phyloP scores from a whole-genome alignment of 2,888 invertebrate genomes.

The Panzeria rudis region DNA sequence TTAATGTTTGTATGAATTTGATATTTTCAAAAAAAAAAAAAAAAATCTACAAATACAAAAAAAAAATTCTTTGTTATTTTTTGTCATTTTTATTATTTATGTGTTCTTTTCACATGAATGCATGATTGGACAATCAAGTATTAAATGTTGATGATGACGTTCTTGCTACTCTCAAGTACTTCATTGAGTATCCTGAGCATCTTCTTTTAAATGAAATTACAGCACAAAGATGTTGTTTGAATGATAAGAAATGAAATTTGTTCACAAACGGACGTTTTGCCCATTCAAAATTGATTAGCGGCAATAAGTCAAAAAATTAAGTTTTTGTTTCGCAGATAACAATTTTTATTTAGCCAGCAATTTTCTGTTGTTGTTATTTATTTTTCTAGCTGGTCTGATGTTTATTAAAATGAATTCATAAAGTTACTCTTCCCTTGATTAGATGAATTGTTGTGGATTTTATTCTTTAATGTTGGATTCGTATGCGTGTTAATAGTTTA shows the following conservation, averaged over 20 bases:
- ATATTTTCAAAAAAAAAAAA: conserved; percentile 21
- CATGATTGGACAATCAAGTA: conserved; percentile 83
- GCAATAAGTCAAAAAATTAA: conserved; percentile 79
- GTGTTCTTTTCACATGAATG: conserved; percentile 82
- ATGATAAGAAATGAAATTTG: conserved; percentile 62
- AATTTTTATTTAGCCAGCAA: conserved; percentile 54
- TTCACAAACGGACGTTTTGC: conserved; percentile 74
- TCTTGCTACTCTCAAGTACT: conserved; percentile 18
- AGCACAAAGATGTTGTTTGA: conserved; percentile 55
- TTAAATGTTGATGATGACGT: conserved; percentile 47
- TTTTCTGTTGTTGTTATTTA: conserved; percentile 7
- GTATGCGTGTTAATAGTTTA: conserved; percentile 42
- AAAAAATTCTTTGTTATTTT: conserved; percentile 61
- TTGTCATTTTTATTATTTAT: conserved; percentile 80
- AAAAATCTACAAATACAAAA: conserved; percentile 11
- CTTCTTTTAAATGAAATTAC: conserved; percentile 33
- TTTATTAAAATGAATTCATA: conserved; percentile 62
- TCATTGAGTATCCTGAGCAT: background rate
- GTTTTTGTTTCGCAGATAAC: conserved; percentile 52
- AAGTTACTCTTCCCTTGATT: conserved; percentile 52
- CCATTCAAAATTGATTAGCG: conserved; percentile 81
- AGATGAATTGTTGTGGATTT: conserved; percentile 36
- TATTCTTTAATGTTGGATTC: background rate
- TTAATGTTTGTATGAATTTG: conserved; percentile 47
- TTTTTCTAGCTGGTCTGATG: conserved; percentile 16